Evolutionary conservation across 2,888 invertebrate genomes (phyloP), one percentile per base, ranked within the genome.

Genomic region (Halictus quadricinctus): DNA sequence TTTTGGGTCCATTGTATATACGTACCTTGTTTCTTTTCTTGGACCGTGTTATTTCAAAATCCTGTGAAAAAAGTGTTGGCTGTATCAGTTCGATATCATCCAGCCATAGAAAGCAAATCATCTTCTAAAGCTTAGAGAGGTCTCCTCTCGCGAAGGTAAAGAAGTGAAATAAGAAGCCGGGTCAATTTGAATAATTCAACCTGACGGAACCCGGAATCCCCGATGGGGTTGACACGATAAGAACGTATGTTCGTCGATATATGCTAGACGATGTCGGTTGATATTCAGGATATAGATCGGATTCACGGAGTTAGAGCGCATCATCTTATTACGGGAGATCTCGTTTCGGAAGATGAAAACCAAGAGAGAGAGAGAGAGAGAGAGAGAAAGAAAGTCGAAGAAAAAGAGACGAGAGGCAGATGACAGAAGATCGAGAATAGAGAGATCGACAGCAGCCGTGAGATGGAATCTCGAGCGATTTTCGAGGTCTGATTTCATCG

Each of bases 401-500:
- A 2, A 81, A 60, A 72, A 78, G 70, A 72, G 36, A 50, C 13
- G 82, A 88, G 89, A 88, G 83, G 79, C 80, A 84, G 29, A 64
- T 36, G 64, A 36, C 29, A 64, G 25, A 36, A n/a, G 72, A 75
- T n/a, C 50, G 1, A 54, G 86, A 83, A 82, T 84, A 84, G 72
- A 79, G 87, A 88, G 86, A 88, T 88, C 86, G 85, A 86, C 83
- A 81, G 64, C 66, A 79, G 73, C 70, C 36, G 43, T 18, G 81
- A 88, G 89, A 88, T 86, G 80, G 81, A 84, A 90, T 90, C 88
- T 91, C 80, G 81, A 89, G 70, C 86, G 89, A 91, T 91, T 90
- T 76, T 83, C 76, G 78, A 88, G 88, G 83, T 92, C 90, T 81
- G 86, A 85, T 92, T 92, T 90, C 91, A 90, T 89, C 89, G 76